A percentile compares a stretch with the other conserved stretches of the same genome.
Evolutionary conservation across 2,888 invertebrate genomes (phyloP).

Genomic region (Frankliniella fusca): DNA sequence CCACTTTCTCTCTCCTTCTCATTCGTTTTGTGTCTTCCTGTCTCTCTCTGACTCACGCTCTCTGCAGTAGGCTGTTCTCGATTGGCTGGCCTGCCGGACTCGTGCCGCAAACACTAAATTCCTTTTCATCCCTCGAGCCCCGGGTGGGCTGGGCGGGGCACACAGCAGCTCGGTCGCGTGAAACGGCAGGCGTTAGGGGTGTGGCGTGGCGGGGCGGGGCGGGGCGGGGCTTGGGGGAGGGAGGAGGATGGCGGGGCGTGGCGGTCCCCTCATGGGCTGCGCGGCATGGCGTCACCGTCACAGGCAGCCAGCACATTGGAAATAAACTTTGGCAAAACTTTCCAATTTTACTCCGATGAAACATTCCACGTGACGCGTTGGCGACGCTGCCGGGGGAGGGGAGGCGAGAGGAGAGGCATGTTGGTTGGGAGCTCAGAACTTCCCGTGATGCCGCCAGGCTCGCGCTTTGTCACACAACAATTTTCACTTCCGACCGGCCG

Average conservation of each 20-base stretch:
- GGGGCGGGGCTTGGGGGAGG: neutral
- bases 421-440: neutral
- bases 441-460: neutral
- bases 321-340: conserved; percentile 21
- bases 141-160: neutral
- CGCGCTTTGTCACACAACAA: conserved; percentile 18
- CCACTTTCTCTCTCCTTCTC: neutral
- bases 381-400: neutral
- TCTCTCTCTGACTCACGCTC: too few species aligned
- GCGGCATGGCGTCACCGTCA: neutral
- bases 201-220: neutral
- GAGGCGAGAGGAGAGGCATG: neutral
- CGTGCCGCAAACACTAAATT: too few species aligned
- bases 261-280: neutral
- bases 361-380: conserved; percentile 9
- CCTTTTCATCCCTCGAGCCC: too few species aligned
- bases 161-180: neutral
- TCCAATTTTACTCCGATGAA: conserved; percentile 17
- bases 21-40: neutral
- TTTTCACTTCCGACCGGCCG: neutral
- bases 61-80: too few species aligned
- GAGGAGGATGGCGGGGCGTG: too few species aligned
- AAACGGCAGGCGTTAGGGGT: neutral
- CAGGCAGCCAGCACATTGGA: neutral
- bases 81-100: too few species aligned